A percentile compares a stretch with the other conserved stretches of the same genome.
These are phyloP conservation scores for Cichladusa arquata DNA, from an alignment of 2,113 vertebrate genomes.

Conservation along the genomic window DNA sequence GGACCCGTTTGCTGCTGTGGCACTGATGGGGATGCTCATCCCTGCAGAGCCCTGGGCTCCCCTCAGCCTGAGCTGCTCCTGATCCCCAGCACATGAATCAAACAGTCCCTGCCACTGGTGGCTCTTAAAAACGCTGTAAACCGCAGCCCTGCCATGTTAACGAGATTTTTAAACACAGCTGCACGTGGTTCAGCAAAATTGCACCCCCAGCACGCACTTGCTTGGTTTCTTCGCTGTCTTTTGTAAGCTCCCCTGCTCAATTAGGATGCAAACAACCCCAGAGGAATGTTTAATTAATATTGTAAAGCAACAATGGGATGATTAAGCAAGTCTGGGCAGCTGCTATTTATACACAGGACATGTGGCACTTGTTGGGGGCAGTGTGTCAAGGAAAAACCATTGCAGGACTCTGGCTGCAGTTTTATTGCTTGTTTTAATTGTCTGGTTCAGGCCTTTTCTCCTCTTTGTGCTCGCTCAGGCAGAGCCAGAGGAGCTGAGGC, in stretches of 20 bases:
- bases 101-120: fast-evolving
- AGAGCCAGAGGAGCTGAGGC: neutral
- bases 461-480: conserved; percentile 14
- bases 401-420: neutral
- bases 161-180: fast-evolving
- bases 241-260: conserved; percentile 22
- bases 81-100: fast-evolving
- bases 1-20: neutral
- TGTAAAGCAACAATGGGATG: conserved; percentile 50
- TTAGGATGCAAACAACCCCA: conserved; percentile 51
- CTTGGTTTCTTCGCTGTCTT: neutral
- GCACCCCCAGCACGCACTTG: neutral
- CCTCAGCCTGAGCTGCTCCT: neutral
- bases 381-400: neutral
- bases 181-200: neutral
- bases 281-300: conserved; percentile 69
- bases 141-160: neutral
- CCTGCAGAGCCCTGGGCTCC: neutral
- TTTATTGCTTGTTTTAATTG: conserved; percentile 24
- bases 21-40: neutral
- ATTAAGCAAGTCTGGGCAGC: conserved; percentile 53
- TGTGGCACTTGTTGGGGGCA: conserved; percentile 32
- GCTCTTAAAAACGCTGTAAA: neutral
- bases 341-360: conserved; percentile 48
- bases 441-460: neutral